Conservation (phyloP, 2,797 vertebrate genomes). For the Pelochelys cantorii region DNA sequence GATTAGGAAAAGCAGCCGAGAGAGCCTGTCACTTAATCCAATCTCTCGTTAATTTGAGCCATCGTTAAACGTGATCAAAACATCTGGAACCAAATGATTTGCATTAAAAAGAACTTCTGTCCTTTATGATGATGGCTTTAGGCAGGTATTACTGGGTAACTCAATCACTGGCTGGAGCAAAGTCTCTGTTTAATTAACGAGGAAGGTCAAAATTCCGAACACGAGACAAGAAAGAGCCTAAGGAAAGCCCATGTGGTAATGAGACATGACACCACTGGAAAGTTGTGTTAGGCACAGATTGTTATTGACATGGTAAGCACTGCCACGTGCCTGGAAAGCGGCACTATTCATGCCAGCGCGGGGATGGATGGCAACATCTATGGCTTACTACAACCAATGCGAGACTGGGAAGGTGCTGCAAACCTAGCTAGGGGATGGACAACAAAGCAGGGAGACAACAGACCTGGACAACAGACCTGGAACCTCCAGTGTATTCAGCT, state of each 20-base stretch:
- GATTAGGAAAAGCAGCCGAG: slow-evolving; percentile 53
- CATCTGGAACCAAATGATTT: slow-evolving; percentile 74
- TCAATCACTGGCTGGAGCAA: slow-evolving; percentile 69
- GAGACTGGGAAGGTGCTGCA: slow-evolving; percentile 22
- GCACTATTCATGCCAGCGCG: background rate
- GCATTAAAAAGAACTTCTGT: slow-evolving; percentile 72
- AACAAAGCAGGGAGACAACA: rapidly evolving
- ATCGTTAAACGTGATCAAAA: slow-evolving; percentile 69
- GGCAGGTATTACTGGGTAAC: slow-evolving; percentile 74
- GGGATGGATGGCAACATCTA: background rate
- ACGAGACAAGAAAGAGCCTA: slow-evolving; percentile 73
- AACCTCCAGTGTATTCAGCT: background rate
- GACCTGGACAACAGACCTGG: rapidly evolving
- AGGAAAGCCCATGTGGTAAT: slow-evolving; percentile 72
- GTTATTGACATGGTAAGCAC: slow-evolving; percentile 38
- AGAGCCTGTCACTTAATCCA: slow-evolving; percentile 68
- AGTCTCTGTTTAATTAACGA: slow-evolving; percentile 71
- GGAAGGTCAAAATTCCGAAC: slow-evolving; percentile 76
- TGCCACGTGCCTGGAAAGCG: slow-evolving; percentile 28
- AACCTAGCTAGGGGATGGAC: background rate
- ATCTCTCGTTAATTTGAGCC: slow-evolving; percentile 70
- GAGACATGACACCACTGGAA: slow-evolving; percentile 71
- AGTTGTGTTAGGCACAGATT: slow-evolving; percentile 38
- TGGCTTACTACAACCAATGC: background rate
- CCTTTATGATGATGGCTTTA: slow-evolving; percentile 70